Evolutionary conservation across 1,140 invertebrate species (phyloP).

Genomic region (Habropoda laboriosa): DNA sequence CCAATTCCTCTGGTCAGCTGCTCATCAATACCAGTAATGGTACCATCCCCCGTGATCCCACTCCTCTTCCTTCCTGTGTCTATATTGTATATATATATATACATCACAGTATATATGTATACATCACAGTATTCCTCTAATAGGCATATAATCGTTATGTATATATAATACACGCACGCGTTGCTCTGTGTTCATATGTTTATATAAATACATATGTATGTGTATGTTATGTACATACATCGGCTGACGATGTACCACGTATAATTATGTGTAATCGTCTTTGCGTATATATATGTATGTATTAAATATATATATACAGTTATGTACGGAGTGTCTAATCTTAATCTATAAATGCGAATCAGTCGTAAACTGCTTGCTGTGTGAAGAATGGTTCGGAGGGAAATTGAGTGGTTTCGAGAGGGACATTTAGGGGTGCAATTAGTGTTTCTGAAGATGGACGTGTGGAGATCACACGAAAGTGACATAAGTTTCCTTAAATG

Average conservation of each 20-base stretch:
- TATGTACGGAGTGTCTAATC: too few relatives aligned
- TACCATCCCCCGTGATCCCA: constrained; percentile 41
- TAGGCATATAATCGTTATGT: constrained; percentile 82
- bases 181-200: constrained; percentile 33
- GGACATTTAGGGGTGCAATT: too few relatives aligned
- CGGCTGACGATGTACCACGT: neutral
- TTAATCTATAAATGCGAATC: too few relatives aligned
- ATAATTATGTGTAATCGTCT: constrained; percentile 28
- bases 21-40: constrained; percentile 77
- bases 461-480: too few relatives aligned
- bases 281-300: neutral
- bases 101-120: constrained; percentile 65
- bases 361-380: too few relatives aligned
- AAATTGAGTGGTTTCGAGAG: too few relatives aligned
- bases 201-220: constrained; percentile 20
- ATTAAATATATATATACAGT: neutral
- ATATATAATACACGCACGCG: constrained; percentile 66
- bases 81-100: constrained; percentile 65
- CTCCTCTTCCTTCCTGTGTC: constrained; percentile 56
- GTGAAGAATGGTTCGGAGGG: too few relatives aligned
- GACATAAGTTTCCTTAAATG: too few relatives aligned
- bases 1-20: constrained; percentile 77
- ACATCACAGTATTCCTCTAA: constrained; percentile 76
- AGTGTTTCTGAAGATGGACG: too few relatives aligned
- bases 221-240: constrained; percentile 23